Evolutionary conservation across 2,797 vertebrate species (phyloP), one percentile per base, ranked within the genome.

Genomic region (Cynopterus sphinx): DNA sequence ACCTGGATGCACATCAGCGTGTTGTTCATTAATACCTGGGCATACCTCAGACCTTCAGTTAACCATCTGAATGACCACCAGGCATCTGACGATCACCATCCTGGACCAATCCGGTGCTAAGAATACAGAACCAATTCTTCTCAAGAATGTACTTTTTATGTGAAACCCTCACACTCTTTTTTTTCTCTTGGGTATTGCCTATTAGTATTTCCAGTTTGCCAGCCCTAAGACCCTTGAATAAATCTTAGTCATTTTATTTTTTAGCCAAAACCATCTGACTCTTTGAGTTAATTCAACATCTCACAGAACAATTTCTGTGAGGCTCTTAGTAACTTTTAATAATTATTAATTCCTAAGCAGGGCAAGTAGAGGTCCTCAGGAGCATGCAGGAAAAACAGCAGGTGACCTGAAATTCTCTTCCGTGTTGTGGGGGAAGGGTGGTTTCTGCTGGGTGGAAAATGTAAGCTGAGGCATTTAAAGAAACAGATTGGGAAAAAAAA

Each of bases 391-490:
- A 78, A 28, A 26, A 39, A 57, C 5, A 70, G 39, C 2, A 71
- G 43, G 65, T 41, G 49, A 77, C 43, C 26, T 53, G 68, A 74
- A 46, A 65, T 43, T 86, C 22, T 33, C 2, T 39, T 91, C 36
- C 33, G 71, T 51, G 21, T 5, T 9, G 1, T 15, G 13, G 28
- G 13, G 13, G 16, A 15, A 28, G 24, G 28, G 10, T 39, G 33
- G 41, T 81, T 94, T 94, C 71, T 95, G 31, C 21, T 87, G 28
- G 16, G 17, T 75, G 26, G 31, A 88, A 96, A 94, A 87, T 24
- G 5, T n/a, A 75, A 91, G 31, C 21, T 77, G n/a, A 79, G 39
- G 19, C 7, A 55, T 87, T 87, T 61, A 61, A 91, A 86, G 86
- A 78, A 63, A 89, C 26, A 21, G 39, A 21, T 6, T 33, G 4